phyloP scores from a whole-genome alignment of 2,888 invertebrate species.

The Mesodorylaimus sp. region DNA sequence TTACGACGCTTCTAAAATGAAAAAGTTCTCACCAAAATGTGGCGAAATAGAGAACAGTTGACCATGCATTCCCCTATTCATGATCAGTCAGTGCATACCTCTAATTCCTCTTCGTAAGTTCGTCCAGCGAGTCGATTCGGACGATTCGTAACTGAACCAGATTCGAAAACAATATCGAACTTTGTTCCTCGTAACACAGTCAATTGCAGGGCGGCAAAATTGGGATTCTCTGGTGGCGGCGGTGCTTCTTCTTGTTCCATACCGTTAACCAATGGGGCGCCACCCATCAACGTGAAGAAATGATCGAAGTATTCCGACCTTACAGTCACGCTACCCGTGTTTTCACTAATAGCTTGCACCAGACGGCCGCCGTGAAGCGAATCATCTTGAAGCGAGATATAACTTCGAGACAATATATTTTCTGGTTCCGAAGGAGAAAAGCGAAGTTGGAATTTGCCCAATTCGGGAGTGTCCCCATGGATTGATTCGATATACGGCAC shows the following conservation, averaged over 20 bases:
- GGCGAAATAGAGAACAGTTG: no score
- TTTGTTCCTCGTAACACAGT: conserved; percentile 58
- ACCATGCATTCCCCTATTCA: not conserved
- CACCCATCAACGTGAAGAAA: conserved; percentile 8
- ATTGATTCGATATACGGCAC: conserved; percentile 35
- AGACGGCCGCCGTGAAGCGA: no score
- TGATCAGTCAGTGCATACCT: conserved; percentile 14
- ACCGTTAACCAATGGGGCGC: not conserved
- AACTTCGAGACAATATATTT: no score
- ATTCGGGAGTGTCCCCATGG: conserved; percentile 54
- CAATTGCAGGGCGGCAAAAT: conserved; percentile 37
- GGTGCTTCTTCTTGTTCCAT: not conserved
- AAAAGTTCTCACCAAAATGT: not conserved
- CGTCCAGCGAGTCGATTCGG: conserved; percentile 43
- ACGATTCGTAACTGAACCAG: conserved; percentile 44
- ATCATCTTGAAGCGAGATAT: no score
- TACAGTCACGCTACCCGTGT: no score
- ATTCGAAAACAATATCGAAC: conserved; percentile 63
- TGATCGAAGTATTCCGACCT: conserved; percentile 1
- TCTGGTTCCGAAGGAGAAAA: conserved; percentile 35
- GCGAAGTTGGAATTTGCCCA: conserved; percentile 54
- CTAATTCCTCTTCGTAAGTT: conserved; percentile 46
- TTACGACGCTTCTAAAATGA: conserved; percentile 36
- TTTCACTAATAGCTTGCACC: no score
- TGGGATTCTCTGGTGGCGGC: conserved; percentile 18